Base-by-base conservation (phyloP, 2,797 vertebrate genomes). In the Triplophysa yarkandensis region DNA sequence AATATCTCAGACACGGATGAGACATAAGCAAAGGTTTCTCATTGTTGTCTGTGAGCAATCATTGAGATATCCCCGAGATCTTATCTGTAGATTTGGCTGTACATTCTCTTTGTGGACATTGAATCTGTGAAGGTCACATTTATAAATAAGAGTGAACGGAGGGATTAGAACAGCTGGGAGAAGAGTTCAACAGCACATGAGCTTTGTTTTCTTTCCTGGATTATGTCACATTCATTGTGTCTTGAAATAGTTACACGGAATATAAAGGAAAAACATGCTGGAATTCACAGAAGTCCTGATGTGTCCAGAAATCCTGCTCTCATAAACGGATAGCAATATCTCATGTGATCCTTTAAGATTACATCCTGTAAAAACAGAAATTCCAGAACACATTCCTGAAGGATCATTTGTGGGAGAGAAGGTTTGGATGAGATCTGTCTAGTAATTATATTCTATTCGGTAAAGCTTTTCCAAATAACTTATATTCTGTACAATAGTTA, bases 91-190 rank as follows among this genome's bases (percentile, higher is more conserved):
- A 17, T 7, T 34, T 25, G 30, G 67, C 55, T 34, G 11, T 25
- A 16, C 2, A 0, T 34, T 60, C 25, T 43, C 17, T 71, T 62
- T 48, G 69, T 30, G 34, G 58, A 71, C 69, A 39, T 61, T 48
- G n/a, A 61, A 50, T 13, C 21, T 21, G 32, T 19, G 58, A 52
- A 62, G 27, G 57, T 43, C 30, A 28, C 44, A 16, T 32, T 50
- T 58, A 71, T 21, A 25, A 62, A 71, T n/a, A 5, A 0, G 25
- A 9, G 21, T 14, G 21, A 23, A 50, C 11, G 6, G 21, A 52
- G 9, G 13, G 30, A 30, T 9, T 17, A 0, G 1, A 57, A 23
- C 17, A 58, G 23, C 67, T 30, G 46, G 34, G 17, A 30, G 6
- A 6, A 34, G 27, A 13, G 6, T 30, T 6, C 16, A 23, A 0